Evolutionary conservation across 2,888 invertebrate species (phyloP), one percentile per base, ranked within the genome.

Genomic region (Ceratothoa steindachneri): DNA sequence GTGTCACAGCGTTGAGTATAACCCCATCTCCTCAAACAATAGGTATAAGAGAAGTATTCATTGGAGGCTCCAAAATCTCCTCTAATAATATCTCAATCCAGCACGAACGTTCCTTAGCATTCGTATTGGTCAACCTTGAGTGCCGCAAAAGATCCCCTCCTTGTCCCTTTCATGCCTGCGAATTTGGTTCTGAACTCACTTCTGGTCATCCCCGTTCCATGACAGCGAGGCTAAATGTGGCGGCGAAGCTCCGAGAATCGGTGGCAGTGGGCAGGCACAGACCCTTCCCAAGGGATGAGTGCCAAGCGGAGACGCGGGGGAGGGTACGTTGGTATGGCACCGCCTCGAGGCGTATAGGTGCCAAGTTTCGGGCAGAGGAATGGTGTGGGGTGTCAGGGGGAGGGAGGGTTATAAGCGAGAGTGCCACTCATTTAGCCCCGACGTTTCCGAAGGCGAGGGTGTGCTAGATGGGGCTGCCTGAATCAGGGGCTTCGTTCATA

Each of bases 391-490:
- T 30, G 67, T 41, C 72, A 68, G 73, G 65, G 64, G 51, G 66
- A 66, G 67, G 67, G 31, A 60, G 75, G 71, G 72, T 29, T 55
- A 60, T 68, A 66, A 22, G 66, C 29, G 52, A 30, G 28, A 67
- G 51, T 53, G n/a, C 27, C 29, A 65, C 60, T 71, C 75, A 78
- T 75, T 78, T 70, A 75, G 78, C 75, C 74, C 73, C 78, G 75
- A 78, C 71, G 71, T 53, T 73, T 78, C 73, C 75, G 67, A 73
- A 66, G 78, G 78, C 78, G 75, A 78, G 78, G 78, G 78, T 78
- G 78, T 75, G 78, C 73, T 78, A 69, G 69, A 75, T 75, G 78
- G 78, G 78, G 78, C 78, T 78, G 72, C 78, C 73, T 73, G 70
- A 72, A 70, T 72, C 72, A 72, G 66, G 74, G 77, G 72, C 70